Percentiles rank a stretch among this genome's conserved stretches.
These are phyloP conservation scores for Spisula solida DNA, from an alignment of 2,888 invertebrate species.

Conservation along the genomic window DNA sequence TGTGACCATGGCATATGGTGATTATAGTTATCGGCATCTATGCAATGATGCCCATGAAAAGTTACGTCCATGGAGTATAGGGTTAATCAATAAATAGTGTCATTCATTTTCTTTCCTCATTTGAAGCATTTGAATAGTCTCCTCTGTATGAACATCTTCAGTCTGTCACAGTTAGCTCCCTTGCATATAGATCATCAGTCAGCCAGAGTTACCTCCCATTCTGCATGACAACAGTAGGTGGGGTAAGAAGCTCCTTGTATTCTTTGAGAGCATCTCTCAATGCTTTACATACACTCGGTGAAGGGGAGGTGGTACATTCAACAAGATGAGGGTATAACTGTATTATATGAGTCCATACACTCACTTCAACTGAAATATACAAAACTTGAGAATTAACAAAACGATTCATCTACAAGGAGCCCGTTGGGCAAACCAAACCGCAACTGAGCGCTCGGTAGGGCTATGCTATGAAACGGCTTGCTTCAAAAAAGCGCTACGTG, in stretches of 20 bases:
- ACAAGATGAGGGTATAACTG: slow-evolving; percentile 96
- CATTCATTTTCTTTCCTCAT: too few relatives aligned
- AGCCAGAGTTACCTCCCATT: slow-evolving; percentile 45
- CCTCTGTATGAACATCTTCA: background rate
- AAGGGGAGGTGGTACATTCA: slow-evolving; percentile 93
- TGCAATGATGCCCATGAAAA: too few relatives aligned
- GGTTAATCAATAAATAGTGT: too few relatives aligned
- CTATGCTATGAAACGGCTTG: too few relatives aligned
- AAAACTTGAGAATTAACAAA: background rate
- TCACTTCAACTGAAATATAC: slow-evolving; percentile 92
- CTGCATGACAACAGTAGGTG: slow-evolving; percentile 68
- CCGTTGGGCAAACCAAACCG: too few relatives aligned
- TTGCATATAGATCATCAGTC: slow-evolving; percentile 10
- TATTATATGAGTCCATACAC: slow-evolving; percentile 97
- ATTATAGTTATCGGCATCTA: too few relatives aligned
- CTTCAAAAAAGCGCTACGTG: too few relatives aligned
- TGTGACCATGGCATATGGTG: too few relatives aligned
- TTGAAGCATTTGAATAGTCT: background rate
- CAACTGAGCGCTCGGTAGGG: too few relatives aligned
- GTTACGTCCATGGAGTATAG: too few relatives aligned
- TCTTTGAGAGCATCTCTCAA: slow-evolving; percentile 95
- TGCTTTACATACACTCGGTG: slow-evolving; percentile 93
- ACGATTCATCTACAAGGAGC: too few relatives aligned
- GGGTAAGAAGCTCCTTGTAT: slow-evolving; percentile 89
- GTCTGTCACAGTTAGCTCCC: slow-evolving; percentile 26